These are phyloP conservation scores for Hirundo rustica DNA, from an alignment of 2,797 vertebrate species.

Conservation along the genomic window DNA sequence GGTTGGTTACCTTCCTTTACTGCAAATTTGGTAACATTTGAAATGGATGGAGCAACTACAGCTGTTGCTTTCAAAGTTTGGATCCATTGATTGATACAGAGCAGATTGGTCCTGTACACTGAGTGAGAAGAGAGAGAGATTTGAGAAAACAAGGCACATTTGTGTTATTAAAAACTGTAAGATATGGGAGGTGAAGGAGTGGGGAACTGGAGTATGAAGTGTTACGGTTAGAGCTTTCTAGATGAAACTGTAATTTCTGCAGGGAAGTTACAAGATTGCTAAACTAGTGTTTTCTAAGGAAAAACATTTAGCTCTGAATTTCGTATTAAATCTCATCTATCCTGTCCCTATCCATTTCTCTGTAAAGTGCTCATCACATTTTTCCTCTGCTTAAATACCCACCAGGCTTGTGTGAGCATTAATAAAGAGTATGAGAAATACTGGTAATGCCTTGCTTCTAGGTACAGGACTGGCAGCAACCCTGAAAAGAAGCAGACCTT, in stretches of 20 bases:
- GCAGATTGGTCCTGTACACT: not conserved
- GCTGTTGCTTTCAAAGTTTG: not conserved
- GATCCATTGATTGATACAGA: not conserved
- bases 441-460: not conserved
- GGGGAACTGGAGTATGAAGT: not conserved
- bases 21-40: not conserved
- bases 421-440: not conserved
- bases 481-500: not conserved
- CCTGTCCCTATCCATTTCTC: not conserved
- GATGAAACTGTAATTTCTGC: not conserved
- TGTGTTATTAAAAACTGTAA: not conserved
- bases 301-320: not conserved
- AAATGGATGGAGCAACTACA: not conserved
- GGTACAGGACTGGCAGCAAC: not conserved
- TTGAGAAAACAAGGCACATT: not conserved
- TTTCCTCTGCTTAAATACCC: not conserved
- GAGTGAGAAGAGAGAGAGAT: not conserved
- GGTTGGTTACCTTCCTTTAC: not conserved
- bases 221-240: not conserved
- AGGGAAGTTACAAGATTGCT: not conserved
- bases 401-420: not conserved
- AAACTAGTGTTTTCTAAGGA: not conserved
- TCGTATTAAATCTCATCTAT: not conserved
- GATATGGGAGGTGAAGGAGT: fast-evolving
- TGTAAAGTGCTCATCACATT: not conserved